Evolutionary conservation across 2,888 invertebrate species (phyloP), one percentile per base, ranked within the genome.

Genomic region (Stenchaetothrips biformis): DNA sequence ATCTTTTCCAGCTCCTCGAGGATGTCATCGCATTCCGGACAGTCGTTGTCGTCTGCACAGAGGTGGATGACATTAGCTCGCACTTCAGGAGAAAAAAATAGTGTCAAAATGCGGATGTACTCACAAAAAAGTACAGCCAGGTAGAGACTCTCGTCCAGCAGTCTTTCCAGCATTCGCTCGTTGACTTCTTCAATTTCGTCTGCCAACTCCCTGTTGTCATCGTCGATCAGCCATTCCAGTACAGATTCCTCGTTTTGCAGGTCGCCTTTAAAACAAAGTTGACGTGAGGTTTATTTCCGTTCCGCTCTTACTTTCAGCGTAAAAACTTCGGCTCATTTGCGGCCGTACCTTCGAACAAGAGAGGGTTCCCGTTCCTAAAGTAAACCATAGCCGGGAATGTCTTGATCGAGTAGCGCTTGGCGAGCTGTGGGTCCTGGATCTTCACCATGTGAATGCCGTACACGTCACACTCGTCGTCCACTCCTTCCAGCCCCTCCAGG

Each of bases 171-270:
- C 97, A 97, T 97, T 84, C 95, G 90, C 48, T 93, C 93, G 85
- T 97, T 97, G 11, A 97, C 96, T 53, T 95, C 94, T 88, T 97
- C 97, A 83, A 97, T 97, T 89, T 97, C 96, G 87, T 97, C 97
- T 27, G 95, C 95, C 83, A 97, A 86, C 88, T 97, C 97, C 18
- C 97, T 91, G 86, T 96, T 97, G 83, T 97, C 96, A 85, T 97
- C 97, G 86, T 97, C 96, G 83, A 95, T 93, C 3, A 97, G 88
- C 97, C 97, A 97, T 87, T 97, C 96, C 80, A 97, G 88, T 48
- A 97, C 95, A 0, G 94, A 94, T 84, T 95, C 94, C 87, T 96
- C 96, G 85, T 96, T 96, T 87, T 95, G 95, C 79, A 97, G 88
- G 87, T 97, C 96, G 48, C 96, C 96, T 91, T 82, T 84, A 86